A percentile compares a stretch with the other conserved stretches of the same genome.
Conservation (phyloP, 92 coral and sea anemone species). For the Plumapathes pennacea region DNA sequence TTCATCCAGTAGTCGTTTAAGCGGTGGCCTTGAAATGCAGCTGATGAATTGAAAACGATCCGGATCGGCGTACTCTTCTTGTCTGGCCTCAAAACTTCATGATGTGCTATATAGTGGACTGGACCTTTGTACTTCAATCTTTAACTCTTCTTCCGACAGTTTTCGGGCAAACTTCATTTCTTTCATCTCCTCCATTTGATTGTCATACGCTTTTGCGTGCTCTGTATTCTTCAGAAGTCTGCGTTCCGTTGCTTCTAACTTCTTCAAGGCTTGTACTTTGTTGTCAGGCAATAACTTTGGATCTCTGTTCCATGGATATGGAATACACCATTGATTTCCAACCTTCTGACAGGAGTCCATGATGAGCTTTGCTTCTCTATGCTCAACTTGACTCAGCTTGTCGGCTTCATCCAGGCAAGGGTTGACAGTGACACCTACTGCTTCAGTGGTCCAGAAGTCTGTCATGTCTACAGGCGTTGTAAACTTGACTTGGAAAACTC, state of each 20-base stretch:
- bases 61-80: conserved; percentile 51
- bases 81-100: conserved; percentile 44
- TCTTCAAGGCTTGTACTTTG: conserved; percentile 13
- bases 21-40: conserved; percentile 49
- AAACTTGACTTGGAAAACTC: conserved; percentile 11
- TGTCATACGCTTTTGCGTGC: conserved; percentile 25
- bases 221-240: conserved; percentile 18
- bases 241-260: conserved; percentile 39
- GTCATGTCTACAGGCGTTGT: conserved; percentile 35
- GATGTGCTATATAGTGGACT: conserved; percentile 37
- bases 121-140: conserved; percentile 22
- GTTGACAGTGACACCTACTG: conserved; percentile 45
- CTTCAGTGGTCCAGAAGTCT: conserved; percentile 58
- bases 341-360: conserved; percentile 18
- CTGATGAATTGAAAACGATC: conserved; percentile 53
- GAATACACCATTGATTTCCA: conserved; percentile 47
- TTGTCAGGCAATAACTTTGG: conserved; percentile 38
- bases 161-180: conserved; percentile 26
- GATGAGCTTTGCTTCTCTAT: conserved; percentile 28
- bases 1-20: conserved; percentile 62
- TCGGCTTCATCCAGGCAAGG: conserved; percentile 4
- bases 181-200: conserved; percentile 40
- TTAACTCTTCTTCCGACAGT: conserved; percentile 12
- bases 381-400: conserved; percentile 12
- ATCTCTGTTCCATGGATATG: conserved; percentile 49